Percentiles rank a stretch among this genome's conserved stretches.
These are phyloP conservation scores for Drosophila fuyamai DNA, from an alignment of 1,140 invertebrate species.

Conservation along the genomic window DNA sequence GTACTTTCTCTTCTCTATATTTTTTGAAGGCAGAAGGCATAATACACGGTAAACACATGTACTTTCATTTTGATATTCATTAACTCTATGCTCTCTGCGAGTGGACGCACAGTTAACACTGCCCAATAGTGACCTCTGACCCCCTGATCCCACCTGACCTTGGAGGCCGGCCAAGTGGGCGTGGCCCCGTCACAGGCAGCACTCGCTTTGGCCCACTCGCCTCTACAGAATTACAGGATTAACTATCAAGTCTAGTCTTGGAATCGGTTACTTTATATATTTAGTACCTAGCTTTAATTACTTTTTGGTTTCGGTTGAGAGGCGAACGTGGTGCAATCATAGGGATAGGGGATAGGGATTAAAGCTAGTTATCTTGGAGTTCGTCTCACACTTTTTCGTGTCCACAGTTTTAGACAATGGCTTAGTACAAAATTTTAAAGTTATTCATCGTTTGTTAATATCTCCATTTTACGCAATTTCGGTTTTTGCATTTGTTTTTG, in stretches of 20 bases:
- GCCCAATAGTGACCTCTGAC: neutral
- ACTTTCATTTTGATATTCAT: conserved; percentile 37
- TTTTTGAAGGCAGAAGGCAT: conserved; percentile 73
- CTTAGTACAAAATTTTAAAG: conserved; percentile 72
- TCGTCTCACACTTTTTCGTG: conserved; percentile 43
- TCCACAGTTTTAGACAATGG: conserved; percentile 37
- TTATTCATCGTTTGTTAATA: conserved; percentile 40
- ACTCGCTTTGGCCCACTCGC: conserved; percentile 36
- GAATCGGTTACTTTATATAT: conserved; percentile 31
- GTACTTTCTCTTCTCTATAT: conserved; percentile 37
- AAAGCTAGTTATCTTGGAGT: conserved; percentile 75
- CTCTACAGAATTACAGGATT: conserved; percentile 49
- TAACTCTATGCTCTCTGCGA: conserved; percentile 42
- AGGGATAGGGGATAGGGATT: conserved; percentile 46
- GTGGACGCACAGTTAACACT: conserved; percentile 35
- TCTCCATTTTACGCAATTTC: conserved; percentile 42
- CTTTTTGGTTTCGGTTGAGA: conserved; percentile 23
- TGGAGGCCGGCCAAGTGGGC: conserved; percentile 25
- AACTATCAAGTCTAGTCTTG: conserved; percentile 61
- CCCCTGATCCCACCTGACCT: conserved; percentile 17
- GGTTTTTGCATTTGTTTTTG: conserved; percentile 17
- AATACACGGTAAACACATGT: conserved; percentile 69
- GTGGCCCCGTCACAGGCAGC: conserved; percentile 20
- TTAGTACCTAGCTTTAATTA: conserved; percentile 3
- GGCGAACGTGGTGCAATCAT: conserved; percentile 60